A percentile compares a stretch with the other conserved stretches of the same genome.
Evolutionary conservation across 2,113 vertebrate genomes (phyloP).

Genomic region (Rhipidura dahli): DNA sequence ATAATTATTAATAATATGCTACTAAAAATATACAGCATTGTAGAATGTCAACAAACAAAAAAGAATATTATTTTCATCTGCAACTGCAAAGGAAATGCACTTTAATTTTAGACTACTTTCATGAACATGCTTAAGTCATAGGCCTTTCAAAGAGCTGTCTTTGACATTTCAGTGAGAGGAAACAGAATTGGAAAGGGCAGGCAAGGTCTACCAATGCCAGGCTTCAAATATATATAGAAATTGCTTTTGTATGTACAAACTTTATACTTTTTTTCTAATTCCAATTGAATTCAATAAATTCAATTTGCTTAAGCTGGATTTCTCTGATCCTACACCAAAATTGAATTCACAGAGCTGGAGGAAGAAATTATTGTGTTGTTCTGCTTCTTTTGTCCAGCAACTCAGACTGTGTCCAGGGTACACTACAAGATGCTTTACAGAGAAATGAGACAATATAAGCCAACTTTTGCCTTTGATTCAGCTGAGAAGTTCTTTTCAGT

Average conservation of each 20-base stretch:
- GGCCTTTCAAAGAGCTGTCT: background rate
- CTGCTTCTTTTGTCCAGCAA: background rate
- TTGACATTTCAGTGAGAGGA: conserved; percentile 4
- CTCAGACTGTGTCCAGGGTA: background rate
- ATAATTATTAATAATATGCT: background rate
- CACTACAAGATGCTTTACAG: background rate
- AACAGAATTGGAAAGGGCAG: background rate
- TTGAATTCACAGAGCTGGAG: background rate
- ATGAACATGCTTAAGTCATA: background rate
- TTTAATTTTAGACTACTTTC: background rate
- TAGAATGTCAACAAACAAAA: background rate
- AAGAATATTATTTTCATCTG: background rate
- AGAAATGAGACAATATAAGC: background rate
- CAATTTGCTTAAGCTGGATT: background rate
- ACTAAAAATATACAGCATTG: background rate
- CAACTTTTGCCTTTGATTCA: background rate
- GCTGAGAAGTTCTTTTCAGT: background rate
- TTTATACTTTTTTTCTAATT: conserved; percentile 2
- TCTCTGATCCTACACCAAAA: background rate
- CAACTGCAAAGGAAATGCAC: background rate
- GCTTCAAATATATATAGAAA: background rate
- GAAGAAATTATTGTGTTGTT: background rate
- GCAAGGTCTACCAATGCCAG: background rate
- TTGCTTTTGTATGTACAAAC: background rate
- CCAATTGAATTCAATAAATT: background rate